Evolutionary conservation across 2,888 invertebrate genomes (phyloP).

Genomic region (Nysson spinosus): DNA sequence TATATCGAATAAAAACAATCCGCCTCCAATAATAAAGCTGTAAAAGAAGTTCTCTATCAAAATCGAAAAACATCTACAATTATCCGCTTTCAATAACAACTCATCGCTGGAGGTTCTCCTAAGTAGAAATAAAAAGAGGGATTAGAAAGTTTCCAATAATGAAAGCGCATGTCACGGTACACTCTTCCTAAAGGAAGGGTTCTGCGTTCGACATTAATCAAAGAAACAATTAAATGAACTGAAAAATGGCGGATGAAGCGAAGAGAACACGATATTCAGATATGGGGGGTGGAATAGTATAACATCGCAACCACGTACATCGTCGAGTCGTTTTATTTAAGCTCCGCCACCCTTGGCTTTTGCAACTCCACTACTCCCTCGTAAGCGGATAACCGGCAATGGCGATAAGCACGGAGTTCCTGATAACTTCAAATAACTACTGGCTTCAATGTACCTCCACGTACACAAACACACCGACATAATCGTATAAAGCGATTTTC

Average conservation of each 20-base stretch:
- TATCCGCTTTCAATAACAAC: no score
- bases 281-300: neutral
- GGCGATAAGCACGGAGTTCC: conserved; percentile 32
- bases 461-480: neutral
- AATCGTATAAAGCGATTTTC: conserved; percentile 11
- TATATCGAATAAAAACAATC: no score
- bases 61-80: no score
- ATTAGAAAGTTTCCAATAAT: conserved; percentile 2
- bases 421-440: conserved; percentile 35
- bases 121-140: no score
- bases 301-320: conserved; percentile 2
- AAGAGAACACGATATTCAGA: neutral
- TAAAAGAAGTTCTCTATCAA: no score
- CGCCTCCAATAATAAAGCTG: no score
- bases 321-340: conserved; percentile 35
- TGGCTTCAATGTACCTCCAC: conserved; percentile 1
- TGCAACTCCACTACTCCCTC: neutral
- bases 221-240: conserved; percentile 2
- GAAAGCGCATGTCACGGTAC: neutral
- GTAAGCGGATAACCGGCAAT: conserved; percentile 11
- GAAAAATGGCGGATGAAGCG: conserved; percentile 1
- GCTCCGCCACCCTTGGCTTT: neutral
- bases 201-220: neutral
- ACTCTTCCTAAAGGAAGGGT: neutral
- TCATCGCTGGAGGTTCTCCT: no score